Evolutionary conservation across 1,140 invertebrate species (phyloP).

Genomic region (Polypedilum pembai): DNA sequence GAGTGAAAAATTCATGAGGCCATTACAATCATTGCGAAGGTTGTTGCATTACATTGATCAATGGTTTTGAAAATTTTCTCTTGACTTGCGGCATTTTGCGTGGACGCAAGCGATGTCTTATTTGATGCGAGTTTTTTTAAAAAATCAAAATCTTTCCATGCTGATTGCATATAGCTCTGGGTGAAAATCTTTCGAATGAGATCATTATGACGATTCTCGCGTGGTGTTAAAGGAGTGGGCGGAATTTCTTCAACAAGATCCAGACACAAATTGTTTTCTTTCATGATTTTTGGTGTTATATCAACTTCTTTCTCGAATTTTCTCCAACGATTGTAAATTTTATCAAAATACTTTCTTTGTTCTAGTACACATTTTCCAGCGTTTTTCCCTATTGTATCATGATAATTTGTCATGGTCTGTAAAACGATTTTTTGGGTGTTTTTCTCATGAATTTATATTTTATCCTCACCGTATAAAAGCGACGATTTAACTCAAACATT

Average conservation of each 20-base stretch:
- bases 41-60: background rate
- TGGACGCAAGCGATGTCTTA: background rate
- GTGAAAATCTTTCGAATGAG: background rate
- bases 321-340: background rate
- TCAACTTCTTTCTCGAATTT: too few relatives aligned
- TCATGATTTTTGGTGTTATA: too few relatives aligned
- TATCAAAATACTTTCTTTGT: background rate
- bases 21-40: background rate
- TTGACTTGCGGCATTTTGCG: background rate
- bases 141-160: slow-evolving; percentile 20
- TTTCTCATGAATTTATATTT: background rate
- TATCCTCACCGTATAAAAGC: background rate
- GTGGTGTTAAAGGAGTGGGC: too few relatives aligned
- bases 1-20: background rate
- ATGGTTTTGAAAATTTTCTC: background rate
- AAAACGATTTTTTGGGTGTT: background rate
- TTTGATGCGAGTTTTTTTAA: background rate
- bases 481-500: background rate
- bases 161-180: slow-evolving; percentile 21
- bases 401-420: background rate
- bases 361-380: background rate
- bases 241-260: too few relatives aligned
- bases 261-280: too few relatives aligned
- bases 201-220: background rate
- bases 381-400: background rate